These are phyloP conservation scores for Amphimallon solstitiale DNA, from an alignment of 2,888 invertebrate species.

Conservation along the genomic window DNA sequence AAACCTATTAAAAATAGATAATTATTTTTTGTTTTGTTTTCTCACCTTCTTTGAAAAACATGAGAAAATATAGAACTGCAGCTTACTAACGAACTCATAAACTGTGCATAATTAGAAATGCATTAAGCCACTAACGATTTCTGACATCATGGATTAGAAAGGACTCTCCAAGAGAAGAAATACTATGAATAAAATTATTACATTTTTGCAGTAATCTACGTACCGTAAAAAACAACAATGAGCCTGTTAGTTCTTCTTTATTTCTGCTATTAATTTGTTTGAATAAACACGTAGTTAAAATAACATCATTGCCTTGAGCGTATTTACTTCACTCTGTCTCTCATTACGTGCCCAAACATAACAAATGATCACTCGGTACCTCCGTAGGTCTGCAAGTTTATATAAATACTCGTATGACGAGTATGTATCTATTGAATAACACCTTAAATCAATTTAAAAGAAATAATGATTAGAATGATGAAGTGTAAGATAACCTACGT, in stretches of 20 bases:
- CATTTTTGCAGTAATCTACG: neutral
- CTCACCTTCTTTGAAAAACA: too few species aligned
- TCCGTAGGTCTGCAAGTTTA: neutral
- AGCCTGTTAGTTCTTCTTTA: conserved; percentile 4
- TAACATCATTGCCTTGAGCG: conserved; percentile 18
- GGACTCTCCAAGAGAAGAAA: too few species aligned
- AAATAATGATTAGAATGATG: neutral
- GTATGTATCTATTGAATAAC: neutral
- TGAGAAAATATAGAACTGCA: too few species aligned
- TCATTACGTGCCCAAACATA: neutral
- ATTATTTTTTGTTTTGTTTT: too few species aligned
- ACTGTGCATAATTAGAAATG: too few species aligned
- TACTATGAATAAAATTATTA: too few species aligned
- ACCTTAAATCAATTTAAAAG: conserved; percentile 15
- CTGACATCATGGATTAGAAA: too few species aligned
- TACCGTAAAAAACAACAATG: conserved; percentile 8
- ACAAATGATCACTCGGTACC: conserved; percentile 17
- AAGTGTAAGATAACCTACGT: neutral
- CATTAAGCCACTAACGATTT: too few species aligned
- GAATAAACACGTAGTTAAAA: neutral
- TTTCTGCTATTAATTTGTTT: conserved; percentile 19
- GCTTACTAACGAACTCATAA: too few species aligned
- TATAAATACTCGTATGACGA: conserved; percentile 21
- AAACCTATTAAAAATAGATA: too few species aligned
- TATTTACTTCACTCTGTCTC: neutral